Conservation (phyloP, 2,113 vertebrate genomes). For the Oenanthe oenanthe region DNA sequence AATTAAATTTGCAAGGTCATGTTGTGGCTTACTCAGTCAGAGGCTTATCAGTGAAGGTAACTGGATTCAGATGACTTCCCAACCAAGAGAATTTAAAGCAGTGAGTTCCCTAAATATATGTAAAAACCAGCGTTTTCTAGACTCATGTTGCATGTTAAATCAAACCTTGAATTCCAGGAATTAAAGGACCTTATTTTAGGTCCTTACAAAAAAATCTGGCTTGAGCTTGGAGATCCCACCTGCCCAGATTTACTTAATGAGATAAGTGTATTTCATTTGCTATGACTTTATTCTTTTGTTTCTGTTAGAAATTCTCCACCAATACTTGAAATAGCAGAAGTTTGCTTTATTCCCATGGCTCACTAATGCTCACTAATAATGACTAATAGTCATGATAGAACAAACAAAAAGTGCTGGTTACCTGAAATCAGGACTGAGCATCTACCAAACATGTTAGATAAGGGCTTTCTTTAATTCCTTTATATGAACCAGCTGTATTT, state of each 20-base stretch:
- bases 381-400: not conserved
- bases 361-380: too few relatives aligned
- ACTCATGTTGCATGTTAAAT: not conserved
- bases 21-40: slow-evolving; percentile 23
- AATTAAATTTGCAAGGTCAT: slow-evolving; percentile 58
- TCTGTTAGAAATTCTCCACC: not conserved
- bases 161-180: not conserved
- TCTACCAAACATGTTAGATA: not conserved
- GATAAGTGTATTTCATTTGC: not conserved
- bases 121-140: slow-evolving; percentile 8
- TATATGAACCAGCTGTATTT: not conserved
- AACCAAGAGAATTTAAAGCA: slow-evolving; percentile 37
- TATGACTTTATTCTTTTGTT: not conserved
- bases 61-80: slow-evolving; percentile 41
- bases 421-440: not conserved
- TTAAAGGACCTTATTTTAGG: not conserved
- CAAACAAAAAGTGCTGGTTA: not conserved
- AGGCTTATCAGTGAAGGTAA: slow-evolving; percentile 34
- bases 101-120: slow-evolving; percentile 1
- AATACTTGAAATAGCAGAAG: not conserved
- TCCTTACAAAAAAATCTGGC: not conserved
- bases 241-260: not conserved
- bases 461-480: not conserved
- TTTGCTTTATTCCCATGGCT: not conserved
- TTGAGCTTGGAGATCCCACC: not conserved